phyloP scores from a whole-genome alignment of 2,113 vertebrate species.

The Dissostichus mawsoni region DNA sequence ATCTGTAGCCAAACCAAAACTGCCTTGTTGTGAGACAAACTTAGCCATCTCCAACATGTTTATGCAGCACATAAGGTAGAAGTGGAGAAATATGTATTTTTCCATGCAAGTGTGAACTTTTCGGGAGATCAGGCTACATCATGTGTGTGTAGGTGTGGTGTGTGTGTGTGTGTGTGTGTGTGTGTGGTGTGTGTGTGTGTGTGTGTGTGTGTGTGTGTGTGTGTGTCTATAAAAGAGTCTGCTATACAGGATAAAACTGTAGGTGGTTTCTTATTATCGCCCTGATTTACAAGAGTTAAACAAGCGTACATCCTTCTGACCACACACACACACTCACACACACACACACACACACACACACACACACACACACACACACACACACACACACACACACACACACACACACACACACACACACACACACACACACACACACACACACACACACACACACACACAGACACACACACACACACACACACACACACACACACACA shows the following conservation, averaged over 20 bases:
- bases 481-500: too few species aligned
- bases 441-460: too few species aligned
- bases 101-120: not conserved
- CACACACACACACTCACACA: not conserved
- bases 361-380: too few species aligned
- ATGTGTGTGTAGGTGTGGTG: too few species aligned
- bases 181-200: too few species aligned
- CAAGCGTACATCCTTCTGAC: slow-evolving; percentile 44
- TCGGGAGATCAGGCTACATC: not conserved
- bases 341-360: not conserved
- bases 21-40: not conserved
- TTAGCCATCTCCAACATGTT: not conserved
- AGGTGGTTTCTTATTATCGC: slow-evolving; percentile 52
- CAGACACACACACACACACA: too few species aligned
- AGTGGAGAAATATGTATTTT: not conserved
- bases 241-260: slow-evolving; percentile 16
- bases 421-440: too few species aligned
- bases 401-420: too few species aligned
- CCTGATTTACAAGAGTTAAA: slow-evolving; percentile 64
- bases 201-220: slow-evolving; percentile 11
- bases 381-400: too few species aligned
- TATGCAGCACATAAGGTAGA: not conserved
- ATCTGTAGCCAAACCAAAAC: not conserved
- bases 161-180: too few species aligned
- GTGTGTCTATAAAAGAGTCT: slow-evolving; percentile 14